Percentiles rank a stretch among this genome's conserved stretches.
Evolutionary conservation across 2,888 invertebrate genomes (phyloP).

Genomic region (Tetramorium bicarinatum): DNA sequence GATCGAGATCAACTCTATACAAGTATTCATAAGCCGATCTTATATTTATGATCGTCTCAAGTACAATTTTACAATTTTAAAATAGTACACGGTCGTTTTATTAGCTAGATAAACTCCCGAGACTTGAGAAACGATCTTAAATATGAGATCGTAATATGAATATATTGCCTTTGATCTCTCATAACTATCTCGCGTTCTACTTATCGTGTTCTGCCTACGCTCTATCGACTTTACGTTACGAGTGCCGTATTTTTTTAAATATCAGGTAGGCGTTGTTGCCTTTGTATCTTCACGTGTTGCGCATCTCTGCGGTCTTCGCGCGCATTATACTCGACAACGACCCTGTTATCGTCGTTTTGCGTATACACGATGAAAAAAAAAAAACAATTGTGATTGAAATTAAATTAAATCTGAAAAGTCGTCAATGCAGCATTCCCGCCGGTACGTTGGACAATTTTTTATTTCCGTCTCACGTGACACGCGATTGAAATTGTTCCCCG

Average conservation of each 20-base stretch:
- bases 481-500: background rate
- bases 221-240: background rate
- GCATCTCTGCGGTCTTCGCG: background rate
- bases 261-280: background rate
- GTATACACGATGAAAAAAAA: background rate
- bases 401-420: background rate
- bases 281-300: background rate
- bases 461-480: background rate
- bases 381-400: background rate
- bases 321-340: too few species aligned
- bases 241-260: background rate
- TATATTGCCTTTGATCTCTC: background rate
- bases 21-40: background rate
- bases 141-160: background rate
- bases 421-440: too few species aligned
- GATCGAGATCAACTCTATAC: background rate
- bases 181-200: background rate
- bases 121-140: background rate
- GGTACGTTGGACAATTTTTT: background rate
- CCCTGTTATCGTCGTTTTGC: background rate
- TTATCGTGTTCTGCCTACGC: background rate
- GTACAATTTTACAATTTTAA: background rate
- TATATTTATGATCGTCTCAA: too few species aligned
- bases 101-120: background rate
- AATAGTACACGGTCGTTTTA: background rate